A percentile compares a stretch with the other conserved stretches of the same genome.
Evolutionary conservation across 2,113 vertebrate species (phyloP).

Genomic region (Lepisosteus oculatus): DNA sequence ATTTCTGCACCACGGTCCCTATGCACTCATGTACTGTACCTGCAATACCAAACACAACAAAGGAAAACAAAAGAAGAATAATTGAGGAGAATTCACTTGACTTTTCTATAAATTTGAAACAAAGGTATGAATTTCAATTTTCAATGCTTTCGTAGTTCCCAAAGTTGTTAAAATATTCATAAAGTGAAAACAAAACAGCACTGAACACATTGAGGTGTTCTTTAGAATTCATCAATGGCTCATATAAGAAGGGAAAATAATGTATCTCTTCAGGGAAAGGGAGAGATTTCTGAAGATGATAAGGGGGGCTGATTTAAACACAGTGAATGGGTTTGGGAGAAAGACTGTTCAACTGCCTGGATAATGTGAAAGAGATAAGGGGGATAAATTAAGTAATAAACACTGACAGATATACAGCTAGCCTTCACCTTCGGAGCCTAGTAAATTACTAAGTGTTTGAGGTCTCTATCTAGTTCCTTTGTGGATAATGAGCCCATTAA

Average conservation of each 20-base stretch:
- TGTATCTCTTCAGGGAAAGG: conserved; percentile 1
- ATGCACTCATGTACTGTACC: not conserved
- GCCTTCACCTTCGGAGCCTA: not conserved
- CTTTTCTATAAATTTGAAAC: conserved; percentile 5
- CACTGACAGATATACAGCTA: not conserved
- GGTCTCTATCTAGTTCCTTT: not conserved
- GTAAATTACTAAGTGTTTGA: not conserved
- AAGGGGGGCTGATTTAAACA: not conserved
- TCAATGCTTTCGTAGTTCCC: not conserved
- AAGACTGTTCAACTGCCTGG: not conserved
- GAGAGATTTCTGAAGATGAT: not conserved
- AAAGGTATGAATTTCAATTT: conserved; percentile 16
- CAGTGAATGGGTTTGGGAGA: not conserved
- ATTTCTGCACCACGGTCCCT: not conserved
- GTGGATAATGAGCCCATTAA: conserved; percentile 8
- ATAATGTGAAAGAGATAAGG: not conserved
- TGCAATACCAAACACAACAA: not conserved
- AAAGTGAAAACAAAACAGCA: not conserved
- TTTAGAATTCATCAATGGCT: not conserved
- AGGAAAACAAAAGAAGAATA: not conserved
- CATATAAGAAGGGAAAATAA: not conserved
- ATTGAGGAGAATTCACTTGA: not conserved
- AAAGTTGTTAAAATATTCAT: conserved; percentile 24
- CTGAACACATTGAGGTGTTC: not conserved
- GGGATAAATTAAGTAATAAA: conserved; percentile 2